Base-by-base conservation (phyloP, 2,888 invertebrate species). In the Eristalinus aeneus region DNA sequence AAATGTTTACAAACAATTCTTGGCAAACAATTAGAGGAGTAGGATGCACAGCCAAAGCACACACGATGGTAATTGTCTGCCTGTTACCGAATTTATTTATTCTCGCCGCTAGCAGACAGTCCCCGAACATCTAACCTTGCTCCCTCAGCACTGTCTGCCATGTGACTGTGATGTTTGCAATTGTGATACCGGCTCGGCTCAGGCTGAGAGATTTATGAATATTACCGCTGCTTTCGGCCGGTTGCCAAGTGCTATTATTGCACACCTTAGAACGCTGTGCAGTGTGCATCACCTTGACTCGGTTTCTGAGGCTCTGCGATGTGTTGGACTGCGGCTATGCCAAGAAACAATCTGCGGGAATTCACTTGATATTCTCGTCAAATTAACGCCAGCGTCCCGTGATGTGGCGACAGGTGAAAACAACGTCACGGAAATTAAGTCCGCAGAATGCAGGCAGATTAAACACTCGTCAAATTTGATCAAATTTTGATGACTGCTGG, bases 1-100 rank as follows among this genome's bases (percentile, higher is more conserved):
- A 32, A 54, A 39, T 84, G 79, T 84, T 84, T 84, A 84, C 75
- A 79, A 79, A 84, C 74, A 84, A 56, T 76, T 79, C 79, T 84
- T 84, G 84, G 79, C 84, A 75, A 72, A 79, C 79, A 79, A 74
- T 83, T 84, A 74, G 71, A 61, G 16, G 16, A 16, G 16, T 67
- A 22, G 65, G 67, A 69, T 67, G 74, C 61, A 67, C 69, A 61
- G 75, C 31, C 60, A 72, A 32, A 20, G 22, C 46, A 36, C 56
- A 58, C 32, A 36, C 22, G 46, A 46, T 8, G 46, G 60, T 34
- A 36, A 60, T 60, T 39, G 56, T 39, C 46, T 46, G 67, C 46
- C 53, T 63, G 53, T 63, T 72, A 53, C 22, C 61, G 61, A 72
- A 72, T 63, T 46, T 72, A 39, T 36, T 69, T 60, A 16, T 69